These are phyloP conservation scores for Phylloscopus collybita DNA, from an alignment of 2,797 vertebrate species.

Conservation along the genomic window DNA sequence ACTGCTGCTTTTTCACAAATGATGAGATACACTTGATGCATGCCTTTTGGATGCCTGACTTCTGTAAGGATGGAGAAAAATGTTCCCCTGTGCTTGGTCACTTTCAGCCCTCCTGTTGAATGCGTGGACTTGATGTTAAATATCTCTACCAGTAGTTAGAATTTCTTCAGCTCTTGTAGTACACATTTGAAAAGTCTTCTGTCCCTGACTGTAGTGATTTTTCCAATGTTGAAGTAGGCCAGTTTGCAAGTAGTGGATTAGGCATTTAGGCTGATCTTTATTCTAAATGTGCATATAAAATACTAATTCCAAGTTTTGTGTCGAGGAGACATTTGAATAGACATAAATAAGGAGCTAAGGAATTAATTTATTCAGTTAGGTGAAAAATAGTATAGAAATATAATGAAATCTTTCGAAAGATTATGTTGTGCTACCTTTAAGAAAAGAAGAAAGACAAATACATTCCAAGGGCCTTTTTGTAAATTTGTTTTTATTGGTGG, in stretches of 20 bases:
- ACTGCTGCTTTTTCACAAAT: not conserved
- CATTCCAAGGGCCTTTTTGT: not conserved
- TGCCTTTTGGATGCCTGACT: not conserved
- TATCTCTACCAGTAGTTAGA: not conserved
- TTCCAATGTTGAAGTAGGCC: not conserved
- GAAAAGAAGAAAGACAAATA: not conserved
- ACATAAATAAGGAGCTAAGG: not conserved
- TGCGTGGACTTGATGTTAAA: not conserved
- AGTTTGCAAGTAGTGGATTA: not conserved
- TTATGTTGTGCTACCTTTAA: not conserved
- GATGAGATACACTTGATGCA: not conserved
- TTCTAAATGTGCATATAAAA: not conserved
- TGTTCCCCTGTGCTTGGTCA: not conserved
- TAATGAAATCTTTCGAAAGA: not conserved
- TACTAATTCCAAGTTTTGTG: not conserved
- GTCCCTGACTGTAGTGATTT: not conserved
- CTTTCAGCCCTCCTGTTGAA: not conserved
- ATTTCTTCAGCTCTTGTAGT: not conserved
- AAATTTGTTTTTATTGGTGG: not conserved
- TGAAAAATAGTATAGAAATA: not conserved
- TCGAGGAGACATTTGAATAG: accelerated
- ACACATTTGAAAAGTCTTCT: not conserved
- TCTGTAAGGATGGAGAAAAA: not conserved
- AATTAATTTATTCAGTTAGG: not conserved
- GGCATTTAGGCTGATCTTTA: not conserved